Evolutionary conservation across 2,113 vertebrate species (phyloP).

Genomic region (Scophthalmus maximus): DNA sequence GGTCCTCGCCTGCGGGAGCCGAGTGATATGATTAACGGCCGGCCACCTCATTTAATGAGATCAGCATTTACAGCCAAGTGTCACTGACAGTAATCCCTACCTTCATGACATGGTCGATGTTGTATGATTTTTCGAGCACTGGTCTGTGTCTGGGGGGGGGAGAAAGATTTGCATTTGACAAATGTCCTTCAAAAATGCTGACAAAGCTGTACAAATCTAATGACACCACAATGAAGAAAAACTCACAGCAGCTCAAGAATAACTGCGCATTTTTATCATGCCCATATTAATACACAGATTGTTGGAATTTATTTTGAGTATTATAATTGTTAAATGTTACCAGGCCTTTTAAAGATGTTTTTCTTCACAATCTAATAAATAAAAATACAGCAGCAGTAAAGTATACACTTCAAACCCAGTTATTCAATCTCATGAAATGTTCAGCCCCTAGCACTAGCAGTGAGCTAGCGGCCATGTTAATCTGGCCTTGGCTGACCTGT

Average conservation of each 20-base stretch:
- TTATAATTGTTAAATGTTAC: not conserved
- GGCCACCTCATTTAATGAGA: constrained; percentile 1
- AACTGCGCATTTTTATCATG: not conserved
- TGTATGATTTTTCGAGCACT: constrained; percentile 92
- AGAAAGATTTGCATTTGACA: constrained; percentile 18
- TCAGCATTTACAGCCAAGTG: constrained; percentile 4
- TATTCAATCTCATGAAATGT: constrained; percentile 14
- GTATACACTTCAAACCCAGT: not conserved
- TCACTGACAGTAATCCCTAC: constrained; percentile 73
- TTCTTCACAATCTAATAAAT: not conserved
- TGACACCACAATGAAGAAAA: constrained; percentile 5
- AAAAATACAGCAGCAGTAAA: not conserved
- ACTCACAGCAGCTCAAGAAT: not conserved
- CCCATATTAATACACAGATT: not conserved
- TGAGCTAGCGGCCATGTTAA: constrained; percentile 38
- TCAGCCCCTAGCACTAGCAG: not conserved
- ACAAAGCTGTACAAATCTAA: constrained; percentile 17
- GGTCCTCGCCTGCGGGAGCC: constrained; percentile 88
- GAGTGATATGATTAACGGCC: not conserved
- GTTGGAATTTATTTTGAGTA: not conserved
- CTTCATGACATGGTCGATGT: constrained; percentile 98
- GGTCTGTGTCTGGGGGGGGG: constrained; percentile 89
- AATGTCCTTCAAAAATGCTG: constrained; percentile 37
- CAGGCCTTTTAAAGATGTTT: not conserved
- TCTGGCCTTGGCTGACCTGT: constrained; percentile 87